Evolutionary conservation across 2,797 vertebrate genomes (phyloP).

Genomic region (Petrocephalus sullivani): DNA sequence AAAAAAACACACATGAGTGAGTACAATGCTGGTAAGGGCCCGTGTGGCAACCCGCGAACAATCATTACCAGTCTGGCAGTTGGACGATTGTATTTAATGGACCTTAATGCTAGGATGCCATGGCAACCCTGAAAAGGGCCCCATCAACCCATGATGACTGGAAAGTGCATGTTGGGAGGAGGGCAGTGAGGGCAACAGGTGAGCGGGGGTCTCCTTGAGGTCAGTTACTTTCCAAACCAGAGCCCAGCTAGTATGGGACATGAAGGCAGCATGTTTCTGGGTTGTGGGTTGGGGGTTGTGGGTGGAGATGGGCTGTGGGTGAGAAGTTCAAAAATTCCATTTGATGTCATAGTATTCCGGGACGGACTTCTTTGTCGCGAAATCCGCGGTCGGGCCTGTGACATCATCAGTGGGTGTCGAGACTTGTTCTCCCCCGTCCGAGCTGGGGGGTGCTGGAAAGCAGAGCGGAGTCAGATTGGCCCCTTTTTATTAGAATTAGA

Average conservation of each 20-base stretch:
- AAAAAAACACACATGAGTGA: neutral
- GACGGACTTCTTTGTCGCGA: conserved; percentile 1
- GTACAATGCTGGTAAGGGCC: neutral
- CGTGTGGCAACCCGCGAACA: neutral
- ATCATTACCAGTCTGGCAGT: neutral
- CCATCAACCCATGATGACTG: neutral
- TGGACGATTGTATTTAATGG: neutral
- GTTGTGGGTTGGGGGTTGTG: neutral
- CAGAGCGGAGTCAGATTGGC: neutral
- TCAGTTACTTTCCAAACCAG: neutral
- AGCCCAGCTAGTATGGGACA: neutral
- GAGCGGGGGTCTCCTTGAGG: neutral
- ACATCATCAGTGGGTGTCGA: neutral
- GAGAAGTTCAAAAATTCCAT: conserved; percentile 20
- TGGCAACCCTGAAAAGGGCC: neutral
- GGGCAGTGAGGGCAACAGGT: neutral
- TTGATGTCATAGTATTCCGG: conserved; percentile 21
- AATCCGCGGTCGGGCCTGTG: neutral
- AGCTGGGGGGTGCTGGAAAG: neutral
- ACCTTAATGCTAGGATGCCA: neutral
- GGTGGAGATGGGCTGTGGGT: neutral
- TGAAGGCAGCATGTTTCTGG: neutral
- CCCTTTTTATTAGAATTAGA: neutral
- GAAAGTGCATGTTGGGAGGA: neutral
- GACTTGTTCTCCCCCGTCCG: neutral